Conservation (phyloP, 2,113 vertebrate species). For the Gymnorhina tibicen region DNA sequence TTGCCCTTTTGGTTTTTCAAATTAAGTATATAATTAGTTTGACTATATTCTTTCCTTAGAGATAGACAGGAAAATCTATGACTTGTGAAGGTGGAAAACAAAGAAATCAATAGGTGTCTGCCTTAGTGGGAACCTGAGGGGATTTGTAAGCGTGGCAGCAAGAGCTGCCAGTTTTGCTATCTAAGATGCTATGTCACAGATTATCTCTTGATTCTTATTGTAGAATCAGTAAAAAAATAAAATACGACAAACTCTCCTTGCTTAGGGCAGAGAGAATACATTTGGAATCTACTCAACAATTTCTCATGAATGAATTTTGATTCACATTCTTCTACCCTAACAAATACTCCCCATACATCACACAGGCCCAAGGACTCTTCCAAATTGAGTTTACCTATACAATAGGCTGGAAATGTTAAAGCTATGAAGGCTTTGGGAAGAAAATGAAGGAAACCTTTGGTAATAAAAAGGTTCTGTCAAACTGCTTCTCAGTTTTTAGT, state of each 20-base stretch:
- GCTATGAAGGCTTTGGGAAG: background rate
- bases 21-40: conserved; percentile 69
- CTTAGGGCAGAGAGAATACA: background rate
- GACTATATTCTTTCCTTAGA: conserved; percentile 19
- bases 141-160: conserved; percentile 25
- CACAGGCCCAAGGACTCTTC: background rate
- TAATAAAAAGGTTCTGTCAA: background rate
- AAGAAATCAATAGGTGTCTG: conserved; percentile 70
- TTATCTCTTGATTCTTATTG: background rate
- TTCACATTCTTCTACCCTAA: background rate
- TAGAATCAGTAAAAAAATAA: background rate
- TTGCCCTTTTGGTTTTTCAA: conserved; percentile 63
- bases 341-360: background rate
- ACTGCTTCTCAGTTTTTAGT: background rate
- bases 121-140: conserved; percentile 13
- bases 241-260: background rate
- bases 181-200: background rate
- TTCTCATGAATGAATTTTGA: background rate
- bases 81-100: conserved; percentile 63
- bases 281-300: background rate
- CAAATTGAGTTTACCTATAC: background rate
- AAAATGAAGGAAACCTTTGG: background rate
- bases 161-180: conserved; percentile 10
- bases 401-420: background rate
- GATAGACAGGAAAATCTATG: conserved; percentile 61